phyloP scores from a whole-genome alignment of 2,797 vertebrate genomes.

The Morelia viridis region DNA sequence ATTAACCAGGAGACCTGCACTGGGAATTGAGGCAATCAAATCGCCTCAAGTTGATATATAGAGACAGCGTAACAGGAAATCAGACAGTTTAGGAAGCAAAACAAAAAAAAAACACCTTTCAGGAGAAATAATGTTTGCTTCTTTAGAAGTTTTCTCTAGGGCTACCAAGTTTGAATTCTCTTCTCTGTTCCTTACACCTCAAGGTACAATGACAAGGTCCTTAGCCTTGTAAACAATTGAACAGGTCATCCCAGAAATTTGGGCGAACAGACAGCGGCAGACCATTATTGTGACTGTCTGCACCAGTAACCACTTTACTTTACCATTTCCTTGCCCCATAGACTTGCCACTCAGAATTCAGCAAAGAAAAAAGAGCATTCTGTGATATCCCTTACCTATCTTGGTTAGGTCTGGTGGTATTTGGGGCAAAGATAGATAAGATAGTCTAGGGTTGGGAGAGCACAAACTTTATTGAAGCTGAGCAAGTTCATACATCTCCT shows the following conservation, averaged over 20 bases:
- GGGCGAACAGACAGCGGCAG: neutral
- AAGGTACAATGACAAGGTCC: neutral
- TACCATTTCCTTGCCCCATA: neutral
- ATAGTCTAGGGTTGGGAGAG: neutral
- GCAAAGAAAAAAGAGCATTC: no score
- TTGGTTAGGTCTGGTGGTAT: neutral
- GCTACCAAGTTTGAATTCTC: neutral
- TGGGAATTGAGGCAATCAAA: slow-evolving; percentile 20
- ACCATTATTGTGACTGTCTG: neutral
- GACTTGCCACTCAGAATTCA: neutral
- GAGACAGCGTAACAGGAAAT: slow-evolving; percentile 13
- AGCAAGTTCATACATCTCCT: neutral
- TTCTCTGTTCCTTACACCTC: neutral
- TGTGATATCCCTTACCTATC: neutral
- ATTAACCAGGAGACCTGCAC: slow-evolving; percentile 24
- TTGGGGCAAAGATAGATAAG: neutral
- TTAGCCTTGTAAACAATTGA: neutral
- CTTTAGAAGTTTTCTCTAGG: neutral
- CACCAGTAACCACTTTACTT: neutral
- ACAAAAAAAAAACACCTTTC: slow-evolving; percentile 24
- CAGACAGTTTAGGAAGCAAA: neutral
- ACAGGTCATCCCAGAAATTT: neutral
- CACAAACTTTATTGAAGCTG: neutral
- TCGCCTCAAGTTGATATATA: slow-evolving; percentile 12
- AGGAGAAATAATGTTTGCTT: slow-evolving; percentile 20